phyloP scores from a whole-genome alignment of 2,113 vertebrate genomes.

The Chaetodon trifascialis region DNA sequence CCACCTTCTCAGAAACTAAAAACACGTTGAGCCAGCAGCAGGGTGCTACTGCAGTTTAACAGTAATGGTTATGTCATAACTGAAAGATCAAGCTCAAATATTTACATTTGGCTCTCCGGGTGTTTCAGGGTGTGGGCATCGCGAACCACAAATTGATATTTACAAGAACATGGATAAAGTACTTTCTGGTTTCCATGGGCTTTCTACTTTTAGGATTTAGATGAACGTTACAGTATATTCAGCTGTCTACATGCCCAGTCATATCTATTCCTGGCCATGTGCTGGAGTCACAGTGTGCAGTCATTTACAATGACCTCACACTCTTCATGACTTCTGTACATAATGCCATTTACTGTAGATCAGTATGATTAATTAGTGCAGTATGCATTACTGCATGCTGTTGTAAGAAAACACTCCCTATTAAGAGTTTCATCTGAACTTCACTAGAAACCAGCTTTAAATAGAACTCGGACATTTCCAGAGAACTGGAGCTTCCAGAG shows the following conservation, averaged over 20 bases:
- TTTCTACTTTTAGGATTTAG: constrained; percentile 73
- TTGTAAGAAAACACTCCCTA: not conserved
- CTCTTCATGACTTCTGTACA: constrained; percentile 5
- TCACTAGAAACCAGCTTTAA: not conserved
- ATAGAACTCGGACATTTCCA: not conserved
- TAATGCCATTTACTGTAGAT: not conserved
- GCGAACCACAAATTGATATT: constrained; percentile 78
- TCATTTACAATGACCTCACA: constrained; percentile 40
- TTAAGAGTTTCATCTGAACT: not conserved
- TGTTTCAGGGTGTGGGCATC: constrained; percentile 71
- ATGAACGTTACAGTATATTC: constrained; percentile 36
- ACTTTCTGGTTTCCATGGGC: constrained; percentile 58
- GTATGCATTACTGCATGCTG: constrained; percentile 8
- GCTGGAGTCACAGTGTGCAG: constrained; percentile 20
- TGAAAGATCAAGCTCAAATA: constrained; percentile 68
- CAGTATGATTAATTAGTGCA: constrained; percentile 6
- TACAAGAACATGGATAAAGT: constrained; percentile 69
- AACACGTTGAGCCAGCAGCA: constrained; percentile 32
- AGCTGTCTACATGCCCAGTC: constrained; percentile 49
- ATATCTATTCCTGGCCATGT: constrained; percentile 44
- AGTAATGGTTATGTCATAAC: constrained; percentile 68
- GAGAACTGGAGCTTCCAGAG: constrained; percentile 4
- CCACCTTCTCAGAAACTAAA: constrained; percentile 12
- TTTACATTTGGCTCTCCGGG: constrained; percentile 70
- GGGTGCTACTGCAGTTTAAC: constrained; percentile 38